Percentiles rank a stretch among this genome's conserved stretches.
Evolutionary conservation across 2,797 vertebrate species (phyloP).

Genomic region (Hyperoplus immaculatus): DNA sequence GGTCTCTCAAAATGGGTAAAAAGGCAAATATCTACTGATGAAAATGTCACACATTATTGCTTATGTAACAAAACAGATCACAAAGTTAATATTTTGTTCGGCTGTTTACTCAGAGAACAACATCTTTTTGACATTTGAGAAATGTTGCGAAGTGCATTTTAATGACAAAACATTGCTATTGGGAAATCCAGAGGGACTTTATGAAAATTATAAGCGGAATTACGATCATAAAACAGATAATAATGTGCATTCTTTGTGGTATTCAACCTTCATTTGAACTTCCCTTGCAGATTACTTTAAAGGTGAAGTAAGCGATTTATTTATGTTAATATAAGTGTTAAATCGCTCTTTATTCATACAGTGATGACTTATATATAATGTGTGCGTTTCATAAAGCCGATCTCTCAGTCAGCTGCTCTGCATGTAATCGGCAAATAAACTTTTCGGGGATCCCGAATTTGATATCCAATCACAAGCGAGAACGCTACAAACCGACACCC

Average conservation of each 20-base stretch:
- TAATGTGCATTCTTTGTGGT: not conserved
- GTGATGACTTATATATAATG: too few relatives aligned
- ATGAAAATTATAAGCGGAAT: not conserved
- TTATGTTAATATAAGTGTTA: too few relatives aligned
- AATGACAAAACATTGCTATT: not conserved
- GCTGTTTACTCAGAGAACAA: not conserved
- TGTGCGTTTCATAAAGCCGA: too few relatives aligned
- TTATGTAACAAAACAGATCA: not conserved
- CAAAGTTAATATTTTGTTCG: not conserved
- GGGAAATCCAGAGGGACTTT: not conserved
- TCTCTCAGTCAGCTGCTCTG: too few relatives aligned
- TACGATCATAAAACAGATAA: not conserved
- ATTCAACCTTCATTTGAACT: not conserved
- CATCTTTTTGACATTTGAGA: not conserved
- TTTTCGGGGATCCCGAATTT: too few relatives aligned
- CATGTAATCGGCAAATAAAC: too few relatives aligned
- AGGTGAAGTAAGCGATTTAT: too few relatives aligned
- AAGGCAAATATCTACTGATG: not conserved
- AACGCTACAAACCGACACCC: too few relatives aligned
- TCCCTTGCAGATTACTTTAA: too few relatives aligned
- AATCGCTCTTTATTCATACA: too few relatives aligned
- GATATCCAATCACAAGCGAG: too few relatives aligned
- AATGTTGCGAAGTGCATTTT: not conserved
- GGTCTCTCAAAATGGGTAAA: not conserved
- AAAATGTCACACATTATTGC: conserved; percentile 19